Base-by-base conservation (phyloP, 2,113 vertebrate species). In the Lethenteron camtschaticum region DNA sequence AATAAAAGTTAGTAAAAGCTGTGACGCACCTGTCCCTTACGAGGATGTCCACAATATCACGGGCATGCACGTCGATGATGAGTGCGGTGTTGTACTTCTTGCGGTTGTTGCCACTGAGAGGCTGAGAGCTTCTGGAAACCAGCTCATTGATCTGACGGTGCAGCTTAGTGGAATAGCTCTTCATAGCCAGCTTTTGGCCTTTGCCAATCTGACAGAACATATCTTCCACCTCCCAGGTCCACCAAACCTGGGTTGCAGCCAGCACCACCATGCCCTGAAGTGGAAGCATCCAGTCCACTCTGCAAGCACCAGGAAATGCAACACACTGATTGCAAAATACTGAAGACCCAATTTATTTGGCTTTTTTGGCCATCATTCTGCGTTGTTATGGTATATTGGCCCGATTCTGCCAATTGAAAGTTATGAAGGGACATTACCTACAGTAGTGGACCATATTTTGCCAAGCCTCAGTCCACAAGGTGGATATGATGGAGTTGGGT, bases 181-280 rank as follows among this genome's bases (percentile, higher is more conserved):
- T 95, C 78, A 97, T 77, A 1, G 89, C 92, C 57, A 84, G 80
- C 72, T 90, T 95, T 68, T 89, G 82, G 58, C 94, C 94, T 1
- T 76, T 74, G 72, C 83, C 80, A 69, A 89, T 77, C 66, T 81
- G 84, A 10, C 59, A 72, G 76, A 99, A 96, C 57, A 92, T 81
- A 0, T 99, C 85, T 68, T 97, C 92, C 10, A 99, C 88, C 73
- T 95, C 83, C 89, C 87, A 96, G 5, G 94, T 97, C 94, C 94
- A 99, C 92, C 92, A 99, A 72, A 96, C 86, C 77, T 97, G 90
- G 74, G 81, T 89, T 57, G 82, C 84, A 16, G 89, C 90, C 76
- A 99, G 80, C 72, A 95, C 90, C 77, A 89, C 83, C 94, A 99
- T 95, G 56, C 92, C 90, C 74, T 96, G 89, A 76, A 85, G 95